Conservation (phyloP, 2,113 vertebrate species). For the Platysteira castanea region DNA sequence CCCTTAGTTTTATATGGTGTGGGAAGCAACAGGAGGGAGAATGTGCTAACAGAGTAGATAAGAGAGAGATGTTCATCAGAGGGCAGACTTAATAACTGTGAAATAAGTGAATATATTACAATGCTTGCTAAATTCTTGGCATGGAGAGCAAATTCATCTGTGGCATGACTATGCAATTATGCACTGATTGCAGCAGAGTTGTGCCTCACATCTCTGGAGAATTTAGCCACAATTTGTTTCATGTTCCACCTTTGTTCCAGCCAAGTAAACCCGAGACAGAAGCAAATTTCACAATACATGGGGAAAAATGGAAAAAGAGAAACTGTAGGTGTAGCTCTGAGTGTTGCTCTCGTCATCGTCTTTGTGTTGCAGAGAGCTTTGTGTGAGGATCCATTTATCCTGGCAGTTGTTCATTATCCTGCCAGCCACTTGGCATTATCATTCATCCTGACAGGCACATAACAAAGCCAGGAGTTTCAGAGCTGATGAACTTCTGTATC, state of each 20-base stretch:
- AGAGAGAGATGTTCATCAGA: not conserved
- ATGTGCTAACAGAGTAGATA: not conserved
- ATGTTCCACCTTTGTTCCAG: not conserved
- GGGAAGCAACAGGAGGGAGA: not conserved
- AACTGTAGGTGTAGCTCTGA: conserved; percentile 18
- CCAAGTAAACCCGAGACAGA: not conserved
- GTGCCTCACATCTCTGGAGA: not conserved
- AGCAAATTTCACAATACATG: not conserved
- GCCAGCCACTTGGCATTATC: conserved; percentile 50
- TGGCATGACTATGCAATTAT: not conserved
- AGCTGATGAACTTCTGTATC: conserved; percentile 31
- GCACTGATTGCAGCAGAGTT: not conserved
- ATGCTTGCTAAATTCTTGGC: not conserved
- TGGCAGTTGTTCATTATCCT: conserved; percentile 58
- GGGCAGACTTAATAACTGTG: not conserved
- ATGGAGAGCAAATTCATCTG: not conserved
- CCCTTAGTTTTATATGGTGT: not conserved
- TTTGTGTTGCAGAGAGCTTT: conserved; percentile 27
- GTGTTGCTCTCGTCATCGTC: not conserved
- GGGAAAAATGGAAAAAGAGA: not conserved
- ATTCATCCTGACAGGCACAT: conserved; percentile 54
- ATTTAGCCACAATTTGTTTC: not conserved
- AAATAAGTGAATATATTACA: not conserved
- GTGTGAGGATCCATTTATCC: conserved; percentile 28
- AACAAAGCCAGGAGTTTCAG: conserved; percentile 1